Evolutionary conservation across 2,113 vertebrate genomes (phyloP).

Genomic region (Ameiurus melas): DNA sequence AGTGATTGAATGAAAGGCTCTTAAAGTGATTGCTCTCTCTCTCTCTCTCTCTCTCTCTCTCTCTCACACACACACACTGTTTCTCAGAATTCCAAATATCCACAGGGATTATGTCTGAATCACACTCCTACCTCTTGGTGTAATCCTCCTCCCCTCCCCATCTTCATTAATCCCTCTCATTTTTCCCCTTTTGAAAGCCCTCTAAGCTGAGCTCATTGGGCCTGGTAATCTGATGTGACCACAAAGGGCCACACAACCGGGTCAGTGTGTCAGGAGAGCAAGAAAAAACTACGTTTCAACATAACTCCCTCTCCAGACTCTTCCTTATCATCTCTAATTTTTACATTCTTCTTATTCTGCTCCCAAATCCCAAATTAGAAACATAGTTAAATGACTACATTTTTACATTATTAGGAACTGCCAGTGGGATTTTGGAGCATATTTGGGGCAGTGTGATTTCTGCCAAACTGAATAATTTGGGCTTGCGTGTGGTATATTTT

Average conservation of each 20-base stretch:
- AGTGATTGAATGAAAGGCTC: not conserved
- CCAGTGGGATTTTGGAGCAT: not conserved
- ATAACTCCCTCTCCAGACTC: not conserved
- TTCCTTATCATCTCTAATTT: not conserved
- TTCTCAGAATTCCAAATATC: slow-evolving; percentile 36
- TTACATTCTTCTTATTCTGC: not conserved
- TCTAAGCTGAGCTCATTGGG: slow-evolving; percentile 41
- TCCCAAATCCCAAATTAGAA: not conserved
- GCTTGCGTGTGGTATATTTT: not conserved
- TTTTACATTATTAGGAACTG: not conserved
- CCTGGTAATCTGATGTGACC: slow-evolving; percentile 47
- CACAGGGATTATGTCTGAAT: slow-evolving; percentile 55
- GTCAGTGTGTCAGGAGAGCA: slow-evolving; percentile 49
- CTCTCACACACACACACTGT: no score
- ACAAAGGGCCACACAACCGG: slow-evolving; percentile 31
- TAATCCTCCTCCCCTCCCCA: slow-evolving; percentile 37
- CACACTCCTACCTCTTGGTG: slow-evolving; percentile 29
- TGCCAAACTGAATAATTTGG: not conserved
- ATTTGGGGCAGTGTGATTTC: not conserved
- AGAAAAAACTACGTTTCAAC: not conserved
- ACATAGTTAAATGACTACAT: not conserved
- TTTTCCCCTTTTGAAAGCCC: slow-evolving; percentile 43
- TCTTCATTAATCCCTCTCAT: slow-evolving; percentile 55
- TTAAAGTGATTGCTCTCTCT: slow-evolving; percentile 13
- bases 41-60: not conserved